Evolutionary conservation across 2,797 vertebrate genomes (phyloP), one percentile per base, ranked within the genome.

Genomic region (Typhlichthys subterraneus): DNA sequence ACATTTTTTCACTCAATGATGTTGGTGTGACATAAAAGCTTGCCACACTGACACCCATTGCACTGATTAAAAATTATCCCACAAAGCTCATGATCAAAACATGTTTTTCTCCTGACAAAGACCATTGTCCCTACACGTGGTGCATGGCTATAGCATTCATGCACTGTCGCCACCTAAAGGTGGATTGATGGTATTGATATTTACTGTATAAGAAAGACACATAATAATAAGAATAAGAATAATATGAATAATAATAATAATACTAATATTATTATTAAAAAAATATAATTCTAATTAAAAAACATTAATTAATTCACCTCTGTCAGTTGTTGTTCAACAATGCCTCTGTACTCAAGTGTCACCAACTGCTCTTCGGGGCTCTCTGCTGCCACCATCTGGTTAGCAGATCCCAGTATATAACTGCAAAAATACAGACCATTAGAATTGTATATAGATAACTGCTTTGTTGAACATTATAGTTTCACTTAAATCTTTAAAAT

Each of bases 401-500:
- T 82, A 1, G 92, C 81, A 53, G 94, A 95, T 17, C 95, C 95
- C 63, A 96, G 77, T 67, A 92, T 75, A 31, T 96, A 98, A 80
- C 96, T 97, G 76, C 19, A 85, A 86, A 19, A 77, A 0, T 3
- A 67, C 8, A 46, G n/a, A 6, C n/a, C 14, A 53, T 12, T 31
- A 33, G 5, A 33, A 14, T 11, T n/a, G 12, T 48, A 51, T 15
- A 49, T 0, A 1, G n/a, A 2, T 53, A 2, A 12, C 10, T 12
- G 11, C 2, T 14, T 11, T 19, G 23, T 7, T 29, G 10, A 53
- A n/a, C 29, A 17, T 2, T 52, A 9, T 17, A 19, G 12, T 17
- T 12, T 38, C 4, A 38, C 9, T 38, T 38, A 38, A 38, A 38
- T 38, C 38, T 38, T 38, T 7, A 38, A 54, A 54, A 54, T 23